Conservation (phyloP, 2,797 vertebrate genomes). For the Limnodromus scolopaceus region DNA sequence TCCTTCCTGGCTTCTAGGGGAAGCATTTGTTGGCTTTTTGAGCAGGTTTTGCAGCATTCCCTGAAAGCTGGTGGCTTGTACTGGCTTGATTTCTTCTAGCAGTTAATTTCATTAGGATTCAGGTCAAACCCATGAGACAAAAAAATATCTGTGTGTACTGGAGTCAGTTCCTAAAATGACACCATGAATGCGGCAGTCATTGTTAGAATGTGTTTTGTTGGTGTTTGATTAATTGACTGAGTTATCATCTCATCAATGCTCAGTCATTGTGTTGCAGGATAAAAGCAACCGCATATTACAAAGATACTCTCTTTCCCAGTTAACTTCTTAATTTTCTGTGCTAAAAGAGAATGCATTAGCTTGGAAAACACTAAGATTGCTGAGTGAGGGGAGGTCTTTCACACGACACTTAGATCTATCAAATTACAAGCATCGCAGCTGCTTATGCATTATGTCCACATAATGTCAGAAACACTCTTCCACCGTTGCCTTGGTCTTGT, state of each 20-base stretch:
- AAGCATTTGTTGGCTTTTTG: not conserved
- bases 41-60: not conserved
- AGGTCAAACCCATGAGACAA: not conserved
- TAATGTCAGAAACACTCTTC: not conserved
- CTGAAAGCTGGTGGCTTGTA: not conserved
- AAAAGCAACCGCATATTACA: not conserved
- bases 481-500: not conserved
- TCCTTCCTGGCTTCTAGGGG: not conserved
- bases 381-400: not conserved
- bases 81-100: not conserved
- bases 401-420: not conserved
- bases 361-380: not conserved
- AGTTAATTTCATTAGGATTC: constrained; percentile 16
- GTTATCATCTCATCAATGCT: constrained; percentile 10
- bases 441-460: not conserved
- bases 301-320: not conserved
- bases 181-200: not conserved
- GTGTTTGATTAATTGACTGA: constrained; percentile 31
- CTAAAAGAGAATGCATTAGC: not conserved
- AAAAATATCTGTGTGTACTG: not conserved
- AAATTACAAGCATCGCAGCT: not conserved
- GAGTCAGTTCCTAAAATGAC: constrained; percentile 23
- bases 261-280: constrained; percentile 6
- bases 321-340: not conserved
- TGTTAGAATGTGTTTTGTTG: constrained; percentile 41